These are phyloP conservation scores for Leucoraja ocellata DNA, from an alignment of 2,797 vertebrate species.

Conservation along the genomic window DNA sequence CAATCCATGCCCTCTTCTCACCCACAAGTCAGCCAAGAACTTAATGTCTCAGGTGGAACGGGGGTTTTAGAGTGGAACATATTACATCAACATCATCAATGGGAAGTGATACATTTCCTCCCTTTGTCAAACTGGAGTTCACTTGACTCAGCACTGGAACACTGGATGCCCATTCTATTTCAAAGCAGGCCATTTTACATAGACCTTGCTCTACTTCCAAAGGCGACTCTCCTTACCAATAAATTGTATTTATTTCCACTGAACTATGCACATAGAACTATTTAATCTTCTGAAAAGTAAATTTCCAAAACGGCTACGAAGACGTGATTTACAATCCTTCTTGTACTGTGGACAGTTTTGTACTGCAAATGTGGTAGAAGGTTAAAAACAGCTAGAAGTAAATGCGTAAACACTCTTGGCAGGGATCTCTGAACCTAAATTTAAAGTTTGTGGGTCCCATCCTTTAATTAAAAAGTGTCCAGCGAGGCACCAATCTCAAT, in stretches of 20 bases:
- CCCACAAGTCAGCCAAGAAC: constrained; percentile 5
- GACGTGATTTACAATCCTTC: constrained; percentile 45
- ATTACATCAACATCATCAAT: constrained; percentile 42
- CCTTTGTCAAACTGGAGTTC: constrained; percentile 67
- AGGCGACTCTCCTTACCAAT: constrained; percentile 42
- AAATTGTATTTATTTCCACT: not conserved
- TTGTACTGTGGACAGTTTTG: not conserved
- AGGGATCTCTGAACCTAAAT: not conserved
- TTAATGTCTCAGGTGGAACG: not conserved
- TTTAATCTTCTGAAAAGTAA: not conserved
- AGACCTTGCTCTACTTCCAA: constrained; percentile 42
- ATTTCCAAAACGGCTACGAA: no score
- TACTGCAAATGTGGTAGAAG: not conserved
- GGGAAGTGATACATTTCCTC: constrained; percentile 87
- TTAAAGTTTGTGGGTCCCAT: not conserved
- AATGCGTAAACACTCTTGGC: not conserved
- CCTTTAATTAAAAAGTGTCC: not conserved
- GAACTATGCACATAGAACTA: not conserved
- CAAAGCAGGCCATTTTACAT: constrained; percentile 56
- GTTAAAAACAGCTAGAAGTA: not conserved
- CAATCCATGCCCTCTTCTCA: not conserved
- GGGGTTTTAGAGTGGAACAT: not conserved
- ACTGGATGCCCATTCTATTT: constrained; percentile 46
- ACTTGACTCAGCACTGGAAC: constrained; percentile 44
- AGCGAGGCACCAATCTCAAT: not conserved